Percentiles rank a stretch among this genome's conserved stretches.
These are phyloP conservation scores for Meganola albula DNA, from an alignment of 2,888 invertebrate species.

Conservation along the genomic window DNA sequence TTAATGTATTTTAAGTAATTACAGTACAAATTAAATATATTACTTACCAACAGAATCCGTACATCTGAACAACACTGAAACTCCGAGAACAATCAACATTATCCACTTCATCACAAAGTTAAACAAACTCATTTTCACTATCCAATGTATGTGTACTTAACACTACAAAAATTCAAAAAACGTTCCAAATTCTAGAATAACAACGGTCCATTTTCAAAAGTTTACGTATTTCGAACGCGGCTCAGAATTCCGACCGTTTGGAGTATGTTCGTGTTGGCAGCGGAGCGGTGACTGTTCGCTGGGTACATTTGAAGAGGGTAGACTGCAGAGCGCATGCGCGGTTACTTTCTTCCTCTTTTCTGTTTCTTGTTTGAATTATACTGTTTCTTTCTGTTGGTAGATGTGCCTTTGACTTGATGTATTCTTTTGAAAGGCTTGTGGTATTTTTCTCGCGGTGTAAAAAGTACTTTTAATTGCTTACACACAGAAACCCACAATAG, in stretches of 20 bases:
- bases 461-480: conserved; percentile 5
- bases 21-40: too few species aligned
- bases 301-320: conserved; percentile 22
- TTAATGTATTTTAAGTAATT: too few species aligned
- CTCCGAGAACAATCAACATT: conserved; percentile 54
- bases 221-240: conserved; percentile 31
- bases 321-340: conserved; percentile 42
- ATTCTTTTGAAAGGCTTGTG: conserved; percentile 29
- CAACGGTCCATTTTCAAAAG: conserved; percentile 26
- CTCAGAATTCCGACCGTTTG: conserved; percentile 17
- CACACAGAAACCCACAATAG: too few species aligned
- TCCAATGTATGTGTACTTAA: conserved; percentile 8
- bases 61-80: conserved; percentile 64
- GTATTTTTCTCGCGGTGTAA: too few species aligned
- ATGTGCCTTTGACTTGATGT: conserved; percentile 38
- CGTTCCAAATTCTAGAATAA: conserved; percentile 25
- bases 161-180: conserved; percentile 19
- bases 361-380: conserved; percentile 40
- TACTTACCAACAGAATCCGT: conserved; percentile 70
- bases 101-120: conserved; percentile 57
- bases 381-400: conserved; percentile 38
- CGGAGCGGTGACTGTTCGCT: conserved; percentile 33
- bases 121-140: conserved; percentile 33
- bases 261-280: conserved; percentile 21
- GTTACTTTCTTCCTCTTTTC: conserved; percentile 17